Percentiles rank a stretch among this genome's conserved stretches.
Evolutionary conservation across 1,140 invertebrate species (phyloP).

Genomic region (Brachionus rubens): DNA sequence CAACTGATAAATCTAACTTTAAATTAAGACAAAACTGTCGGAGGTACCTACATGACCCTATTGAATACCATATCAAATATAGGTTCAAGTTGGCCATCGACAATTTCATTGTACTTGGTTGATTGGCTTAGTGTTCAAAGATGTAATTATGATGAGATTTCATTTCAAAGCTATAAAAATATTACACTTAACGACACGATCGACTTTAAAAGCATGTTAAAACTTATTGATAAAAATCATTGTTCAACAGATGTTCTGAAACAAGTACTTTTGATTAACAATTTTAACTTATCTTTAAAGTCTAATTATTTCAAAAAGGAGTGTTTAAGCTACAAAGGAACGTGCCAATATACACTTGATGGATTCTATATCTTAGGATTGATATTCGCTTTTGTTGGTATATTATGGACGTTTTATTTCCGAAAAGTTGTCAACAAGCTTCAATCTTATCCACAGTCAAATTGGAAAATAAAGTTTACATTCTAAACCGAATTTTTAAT

Average conservation of each 20-base stretch:
- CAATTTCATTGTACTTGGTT: slow-evolving; percentile 7
- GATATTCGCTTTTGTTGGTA: not conserved
- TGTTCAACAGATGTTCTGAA: not conserved
- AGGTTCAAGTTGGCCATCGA: slow-evolving; percentile 58
- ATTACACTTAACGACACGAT: not conserved
- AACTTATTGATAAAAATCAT: not conserved
- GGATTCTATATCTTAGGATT: slow-evolving; percentile 4
- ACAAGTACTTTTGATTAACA: too few relatives aligned
- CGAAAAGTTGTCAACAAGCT: not conserved
- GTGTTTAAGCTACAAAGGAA: not conserved
- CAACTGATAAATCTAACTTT: too few relatives aligned
- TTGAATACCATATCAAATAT: slow-evolving; percentile 93
- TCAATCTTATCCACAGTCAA: slow-evolving; percentile 1
- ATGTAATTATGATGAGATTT: not conserved
- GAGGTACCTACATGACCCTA: slow-evolving; percentile 97
- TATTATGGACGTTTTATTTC: not conserved
- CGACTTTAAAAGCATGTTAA: not conserved
- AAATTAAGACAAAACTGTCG: slow-evolving; percentile 71
- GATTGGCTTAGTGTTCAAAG: not conserved
- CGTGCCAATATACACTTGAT: not conserved
- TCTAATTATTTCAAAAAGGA: too few relatives aligned
- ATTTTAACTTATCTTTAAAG: too few relatives aligned
- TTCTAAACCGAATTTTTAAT: not conserved
- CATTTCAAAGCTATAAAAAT: not conserved
- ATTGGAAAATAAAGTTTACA: slow-evolving; percentile 11